Base-by-base conservation (phyloP, 2,797 vertebrate genomes). In the Meriones psammophilus region DNA sequence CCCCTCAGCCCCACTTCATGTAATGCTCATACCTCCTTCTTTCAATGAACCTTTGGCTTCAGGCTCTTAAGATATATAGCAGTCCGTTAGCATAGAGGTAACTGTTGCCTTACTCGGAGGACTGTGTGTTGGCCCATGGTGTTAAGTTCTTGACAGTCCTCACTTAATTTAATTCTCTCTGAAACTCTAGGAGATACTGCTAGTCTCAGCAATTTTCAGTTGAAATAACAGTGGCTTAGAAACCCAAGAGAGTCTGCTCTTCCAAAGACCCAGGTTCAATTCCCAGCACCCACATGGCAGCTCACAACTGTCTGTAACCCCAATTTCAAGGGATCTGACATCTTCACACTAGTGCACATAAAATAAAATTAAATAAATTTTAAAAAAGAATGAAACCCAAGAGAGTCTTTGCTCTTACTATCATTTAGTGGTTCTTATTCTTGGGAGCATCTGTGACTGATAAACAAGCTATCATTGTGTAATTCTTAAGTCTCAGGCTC, bases 401-500 rank as follows among this genome's bases (percentile, higher is more conserved):
- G 56, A 58, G 17, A 58, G 56, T 58, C 14, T 14, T 50, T 46
- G 74, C 10, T 83, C 84, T 56, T 60, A 33, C 42, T 78, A 58
- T 62, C 22, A 85, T 46, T 50, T 95, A 94, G 26, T 84, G n/a
- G 30, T 39, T 88, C 91, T 79, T 54, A 26, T 94, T 78, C 64
- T 77, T 84, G 71, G 46, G 60, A 94, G 89, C 85, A 62, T 20
- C 91, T 83, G 71, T 58, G 8, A 64, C 60, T 14, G 66, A 10
- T 77, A 68, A 42, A 58, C 91, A 85, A 80, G 18, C 73, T 91
- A 15, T 14, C 80, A 62, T 50, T 78, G 3, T 33, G 17, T 92
- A 74, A 80, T 73, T 94, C 68, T 73, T 42, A 93, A 96, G 90
- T 94, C 87, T 15, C 54, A 30, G 24, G 73, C 60, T 73, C 39